Conservation (phyloP, 23 tunicate genomes). For the Pegea sp. region DNA sequence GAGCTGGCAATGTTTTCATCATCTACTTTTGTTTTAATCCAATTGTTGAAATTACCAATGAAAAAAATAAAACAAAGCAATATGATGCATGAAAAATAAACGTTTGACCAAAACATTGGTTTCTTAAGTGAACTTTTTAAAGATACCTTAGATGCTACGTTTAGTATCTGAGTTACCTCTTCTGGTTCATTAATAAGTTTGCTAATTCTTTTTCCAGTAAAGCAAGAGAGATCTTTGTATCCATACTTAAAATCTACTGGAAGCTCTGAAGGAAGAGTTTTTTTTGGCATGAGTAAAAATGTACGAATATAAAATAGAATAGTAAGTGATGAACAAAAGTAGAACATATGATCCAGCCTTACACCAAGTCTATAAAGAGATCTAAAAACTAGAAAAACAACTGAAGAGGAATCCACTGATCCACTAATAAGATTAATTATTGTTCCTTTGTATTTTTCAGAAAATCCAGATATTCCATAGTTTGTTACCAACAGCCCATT, state of each 20-base stretch:
- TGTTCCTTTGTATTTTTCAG: not conserved
- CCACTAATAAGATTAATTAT: not conserved
- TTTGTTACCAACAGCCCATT: not conserved
- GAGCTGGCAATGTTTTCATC: too few relatives aligned
- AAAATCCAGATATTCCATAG: not conserved
- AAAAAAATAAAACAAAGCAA: too few relatives aligned
- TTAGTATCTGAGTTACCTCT: too few relatives aligned
- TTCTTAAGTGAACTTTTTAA: too few relatives aligned
- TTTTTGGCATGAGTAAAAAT: not conserved
- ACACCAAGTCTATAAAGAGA: not conserved
- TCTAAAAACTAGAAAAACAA: not conserved
- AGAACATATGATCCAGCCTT: not conserved
- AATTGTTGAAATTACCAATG: too few relatives aligned
- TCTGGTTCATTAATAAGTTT: too few relatives aligned
- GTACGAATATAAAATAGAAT: not conserved
- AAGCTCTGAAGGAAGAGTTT: not conserved
- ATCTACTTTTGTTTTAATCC: too few relatives aligned
- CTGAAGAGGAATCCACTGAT: not conserved
- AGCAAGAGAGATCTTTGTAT: not conserved
- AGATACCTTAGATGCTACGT: too few relatives aligned
- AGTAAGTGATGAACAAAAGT: not conserved
- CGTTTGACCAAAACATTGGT: too few relatives aligned
- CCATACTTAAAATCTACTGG: not conserved
- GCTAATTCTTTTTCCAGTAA: too few relatives aligned
- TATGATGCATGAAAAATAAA: too few relatives aligned